Percentiles rank a stretch among this genome's conserved stretches.
Conservation (phyloP, 2,888 invertebrate genomes). For the Petrolisthes manimaculis region DNA sequence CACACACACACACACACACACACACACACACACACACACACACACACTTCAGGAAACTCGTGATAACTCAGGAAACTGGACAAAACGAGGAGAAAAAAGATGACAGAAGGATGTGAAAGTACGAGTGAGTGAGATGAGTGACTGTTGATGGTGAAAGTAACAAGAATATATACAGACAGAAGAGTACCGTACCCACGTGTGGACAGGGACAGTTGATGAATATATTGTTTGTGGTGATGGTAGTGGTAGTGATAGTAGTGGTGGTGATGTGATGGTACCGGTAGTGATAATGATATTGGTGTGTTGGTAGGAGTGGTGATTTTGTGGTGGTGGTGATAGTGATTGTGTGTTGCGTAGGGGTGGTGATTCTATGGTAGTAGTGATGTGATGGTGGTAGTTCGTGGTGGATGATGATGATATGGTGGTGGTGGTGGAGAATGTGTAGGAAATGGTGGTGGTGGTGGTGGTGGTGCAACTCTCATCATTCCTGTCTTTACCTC, state of each 20-base stretch:
- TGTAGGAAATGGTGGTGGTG: no score
- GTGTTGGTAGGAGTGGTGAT: not conserved
- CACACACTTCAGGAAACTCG: no score
- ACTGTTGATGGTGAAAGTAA: not conserved
- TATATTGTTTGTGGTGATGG: not conserved
- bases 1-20: no score
- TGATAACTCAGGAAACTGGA: constrained; percentile 5
- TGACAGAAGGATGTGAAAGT: not conserved
- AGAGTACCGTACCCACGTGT: not conserved
- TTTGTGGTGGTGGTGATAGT: not conserved
- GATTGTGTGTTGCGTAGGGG: not conserved
- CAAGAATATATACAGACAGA: not conserved
- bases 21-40: no score
- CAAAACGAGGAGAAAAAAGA: not conserved
- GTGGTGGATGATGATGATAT: constrained; percentile 4
- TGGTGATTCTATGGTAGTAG: not conserved
- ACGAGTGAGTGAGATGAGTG: not conserved
- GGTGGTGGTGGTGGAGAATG: not conserved
- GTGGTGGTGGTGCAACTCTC: no score
- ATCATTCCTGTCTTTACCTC: no score
- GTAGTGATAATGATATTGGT: not conserved
- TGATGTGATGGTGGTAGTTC: not conserved
- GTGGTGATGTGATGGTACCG: not conserved
- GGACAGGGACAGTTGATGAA: not conserved
- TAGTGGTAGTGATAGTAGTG: not conserved